Evolutionary conservation across 2,888 invertebrate genomes (phyloP).

Genomic region (Eucriotettix oculatus): DNA sequence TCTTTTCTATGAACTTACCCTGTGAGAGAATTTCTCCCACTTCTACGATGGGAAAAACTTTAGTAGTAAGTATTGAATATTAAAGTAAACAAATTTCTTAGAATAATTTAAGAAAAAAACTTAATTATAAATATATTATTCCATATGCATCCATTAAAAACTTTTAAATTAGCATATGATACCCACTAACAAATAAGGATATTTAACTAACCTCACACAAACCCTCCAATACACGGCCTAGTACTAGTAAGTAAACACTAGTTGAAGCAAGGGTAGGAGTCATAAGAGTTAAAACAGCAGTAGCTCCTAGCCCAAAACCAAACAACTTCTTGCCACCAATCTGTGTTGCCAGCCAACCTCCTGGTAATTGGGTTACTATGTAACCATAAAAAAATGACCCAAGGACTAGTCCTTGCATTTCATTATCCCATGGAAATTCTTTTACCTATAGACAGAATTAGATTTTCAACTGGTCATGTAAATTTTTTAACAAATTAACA

Average conservation of each 20-base stretch:
- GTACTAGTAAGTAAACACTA: conserved; percentile 22
- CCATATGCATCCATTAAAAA: too few species aligned
- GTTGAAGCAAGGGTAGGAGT: conserved; percentile 26
- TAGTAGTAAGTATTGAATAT: too few species aligned
- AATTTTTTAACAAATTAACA: too few species aligned
- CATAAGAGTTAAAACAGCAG: conserved; percentile 27
- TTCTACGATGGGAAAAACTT: too few species aligned
- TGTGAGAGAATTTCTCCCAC: too few species aligned
- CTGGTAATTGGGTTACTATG: conserved; percentile 28
- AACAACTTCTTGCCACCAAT: conserved; percentile 32
- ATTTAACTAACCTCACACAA: conserved; percentile 27
- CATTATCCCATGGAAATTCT: conserved; percentile 23
- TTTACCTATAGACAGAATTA: conserved; percentile 13
- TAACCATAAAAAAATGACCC: conserved; percentile 31
- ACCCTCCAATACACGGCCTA: conserved; percentile 26
- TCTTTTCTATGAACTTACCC: too few species aligned
- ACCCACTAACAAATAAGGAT: background rate
- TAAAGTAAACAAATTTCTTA: too few species aligned
- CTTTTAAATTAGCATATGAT: too few species aligned
- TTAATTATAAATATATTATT: too few species aligned
- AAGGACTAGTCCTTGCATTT: conserved; percentile 25
- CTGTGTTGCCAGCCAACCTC: conserved; percentile 28
- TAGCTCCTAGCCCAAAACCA: conserved; percentile 22
- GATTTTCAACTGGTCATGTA: too few species aligned
- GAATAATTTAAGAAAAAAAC: too few species aligned